Percentiles rank a stretch among this genome's conserved stretches.
phyloP scores from a whole-genome alignment of 1,140 invertebrate species.

The Micrasema minimum region DNA sequence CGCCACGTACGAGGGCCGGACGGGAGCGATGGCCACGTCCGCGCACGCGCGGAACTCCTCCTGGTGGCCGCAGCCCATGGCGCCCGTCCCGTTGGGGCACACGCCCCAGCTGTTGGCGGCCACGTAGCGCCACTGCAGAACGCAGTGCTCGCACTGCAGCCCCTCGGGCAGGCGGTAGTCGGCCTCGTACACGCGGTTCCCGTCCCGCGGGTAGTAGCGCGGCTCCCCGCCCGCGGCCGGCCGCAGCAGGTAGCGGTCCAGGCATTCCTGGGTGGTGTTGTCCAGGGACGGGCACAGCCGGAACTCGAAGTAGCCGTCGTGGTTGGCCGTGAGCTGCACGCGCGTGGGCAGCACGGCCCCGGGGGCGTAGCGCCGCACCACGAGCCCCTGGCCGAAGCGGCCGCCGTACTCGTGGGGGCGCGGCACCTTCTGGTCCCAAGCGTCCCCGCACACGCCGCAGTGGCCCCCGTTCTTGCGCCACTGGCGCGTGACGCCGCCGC shows the following conservation, averaged over 20 bases:
- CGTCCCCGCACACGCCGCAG: conserved; percentile 89
- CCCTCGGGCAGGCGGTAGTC: conserved; percentile 75
- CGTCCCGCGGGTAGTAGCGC: conserved; percentile 80
- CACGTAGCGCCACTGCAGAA: conserved; percentile 85
- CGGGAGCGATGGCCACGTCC: conserved; percentile 75
- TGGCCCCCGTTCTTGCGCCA: conserved; percentile 80
- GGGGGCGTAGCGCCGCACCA: conserved; percentile 79
- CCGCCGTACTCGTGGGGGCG: conserved; percentile 87
- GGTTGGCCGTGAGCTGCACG: conserved; percentile 82
- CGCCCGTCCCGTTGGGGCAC: conserved; percentile 76
- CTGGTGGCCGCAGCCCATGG: conserved; percentile 85
- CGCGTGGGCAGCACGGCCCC: conserved; percentile 76
- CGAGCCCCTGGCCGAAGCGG: conserved; percentile 82
- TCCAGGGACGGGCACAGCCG: conserved; percentile 76
- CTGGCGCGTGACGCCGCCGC: conserved; percentile 85
- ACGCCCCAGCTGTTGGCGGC: conserved; percentile 85
- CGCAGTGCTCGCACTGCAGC: conserved; percentile 80
- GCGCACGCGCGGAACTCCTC: conserved; percentile 89
- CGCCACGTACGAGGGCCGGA: conserved; percentile 59
- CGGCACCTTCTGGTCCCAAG: conserved; percentile 79
- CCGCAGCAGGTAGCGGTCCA: conserved; percentile 79
- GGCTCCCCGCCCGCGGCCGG: conserved; percentile 56
- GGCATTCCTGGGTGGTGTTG: conserved; percentile 77
- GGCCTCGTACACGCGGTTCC: conserved; percentile 77
- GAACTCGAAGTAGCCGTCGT: conserved; percentile 90